Evolutionary conservation across 2,888 invertebrate species (phyloP).

Genomic region (Nymphalis urticae): DNA sequence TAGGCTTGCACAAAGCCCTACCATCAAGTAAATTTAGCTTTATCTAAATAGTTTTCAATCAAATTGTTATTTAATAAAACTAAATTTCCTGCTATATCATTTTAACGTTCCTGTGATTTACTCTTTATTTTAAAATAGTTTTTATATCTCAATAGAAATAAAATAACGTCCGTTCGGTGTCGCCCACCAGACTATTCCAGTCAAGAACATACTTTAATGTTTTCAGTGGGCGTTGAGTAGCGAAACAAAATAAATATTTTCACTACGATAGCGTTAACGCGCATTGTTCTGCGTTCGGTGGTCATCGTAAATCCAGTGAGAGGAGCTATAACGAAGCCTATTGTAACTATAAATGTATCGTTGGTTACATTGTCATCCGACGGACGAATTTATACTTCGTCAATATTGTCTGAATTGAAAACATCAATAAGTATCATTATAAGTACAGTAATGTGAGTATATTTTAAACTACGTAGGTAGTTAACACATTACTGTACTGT

Average conservation of each 20-base stretch:
- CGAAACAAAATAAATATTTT: constrained; percentile 49
- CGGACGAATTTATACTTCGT: background rate
- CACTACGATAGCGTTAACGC: constrained; percentile 50
- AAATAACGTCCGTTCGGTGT: constrained; percentile 3
- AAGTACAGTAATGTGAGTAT: too few relatives aligned
- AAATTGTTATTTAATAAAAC: too few relatives aligned
- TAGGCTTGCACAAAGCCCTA: too few relatives aligned
- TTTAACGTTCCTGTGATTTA: background rate
- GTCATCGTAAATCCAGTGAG: constrained; percentile 57
- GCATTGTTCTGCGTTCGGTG: constrained; percentile 54
- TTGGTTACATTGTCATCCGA: constrained; percentile 15
- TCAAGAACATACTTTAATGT: constrained; percentile 23
- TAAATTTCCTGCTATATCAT: background rate
- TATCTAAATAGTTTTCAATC: too few relatives aligned
- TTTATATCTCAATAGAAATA: constrained; percentile 4
- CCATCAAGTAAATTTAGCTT: too few relatives aligned
- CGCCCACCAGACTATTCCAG: constrained; percentile 18
- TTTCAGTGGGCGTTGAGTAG: constrained; percentile 39
- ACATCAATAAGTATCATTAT: background rate
- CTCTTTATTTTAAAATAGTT: background rate
- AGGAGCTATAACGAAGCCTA: constrained; percentile 44
- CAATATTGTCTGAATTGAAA: background rate
- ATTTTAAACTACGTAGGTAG: too few relatives aligned
- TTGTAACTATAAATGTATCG: constrained; percentile 38
- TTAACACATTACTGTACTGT: too few relatives aligned